Percentiles rank a stretch among this genome's conserved stretches.
These are phyloP conservation scores for Resseliella maxima DNA, from an alignment of 2,888 invertebrate genomes.

Conservation along the genomic window DNA sequence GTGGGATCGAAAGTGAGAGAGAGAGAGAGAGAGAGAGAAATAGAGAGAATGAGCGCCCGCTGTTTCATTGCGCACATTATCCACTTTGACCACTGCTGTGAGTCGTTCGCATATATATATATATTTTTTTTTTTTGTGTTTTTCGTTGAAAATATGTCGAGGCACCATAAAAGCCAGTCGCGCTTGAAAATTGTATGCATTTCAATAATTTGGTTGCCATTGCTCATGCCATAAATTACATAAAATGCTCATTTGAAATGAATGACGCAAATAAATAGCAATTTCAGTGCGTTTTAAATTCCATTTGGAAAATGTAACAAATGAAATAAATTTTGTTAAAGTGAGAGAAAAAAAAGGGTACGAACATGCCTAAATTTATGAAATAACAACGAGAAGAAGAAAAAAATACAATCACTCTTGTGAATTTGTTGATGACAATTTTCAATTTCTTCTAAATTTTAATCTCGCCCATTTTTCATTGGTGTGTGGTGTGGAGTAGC, in stretches of 20 bases:
- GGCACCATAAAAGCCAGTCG: conserved; percentile 13
- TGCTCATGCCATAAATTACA: not conserved
- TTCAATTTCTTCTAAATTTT: not conserved
- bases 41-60: not conserved
- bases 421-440: not conserved
- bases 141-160: not conserved
- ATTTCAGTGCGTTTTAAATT: not conserved
- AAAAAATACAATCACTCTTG: not conserved
- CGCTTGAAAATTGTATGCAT: conserved; percentile 1
- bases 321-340: not conserved
- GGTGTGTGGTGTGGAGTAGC: not conserved
- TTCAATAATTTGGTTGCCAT: not conserved
- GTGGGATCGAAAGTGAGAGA: too few species aligned
- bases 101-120: not conserved
- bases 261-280: conserved; percentile 9
- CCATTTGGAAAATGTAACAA: not conserved
- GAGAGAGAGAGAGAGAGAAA: too few species aligned
- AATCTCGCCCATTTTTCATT: not conserved
- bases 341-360: not conserved
- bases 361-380: not conserved
- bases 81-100: conserved; percentile 16
- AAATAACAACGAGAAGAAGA: not conserved
- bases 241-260: not conserved
- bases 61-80: conserved; percentile 2
- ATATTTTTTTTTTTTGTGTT: not conserved